Conservation (phyloP, 1,140 invertebrate genomes). For the Episyrphus balteatus region DNA sequence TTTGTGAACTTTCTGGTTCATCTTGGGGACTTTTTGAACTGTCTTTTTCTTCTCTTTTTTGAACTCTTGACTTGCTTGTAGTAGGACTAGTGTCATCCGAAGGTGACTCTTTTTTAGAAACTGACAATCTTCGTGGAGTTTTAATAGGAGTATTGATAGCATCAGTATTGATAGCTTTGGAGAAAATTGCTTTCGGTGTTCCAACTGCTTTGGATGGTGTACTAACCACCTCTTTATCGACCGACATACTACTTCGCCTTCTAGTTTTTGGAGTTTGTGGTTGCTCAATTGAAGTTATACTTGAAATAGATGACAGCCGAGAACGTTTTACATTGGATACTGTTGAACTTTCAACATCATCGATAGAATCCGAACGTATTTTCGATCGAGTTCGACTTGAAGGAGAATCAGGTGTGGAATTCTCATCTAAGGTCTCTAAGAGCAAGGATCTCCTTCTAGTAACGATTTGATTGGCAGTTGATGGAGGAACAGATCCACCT, state of each 20-base stretch:
- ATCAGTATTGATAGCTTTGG: background rate
- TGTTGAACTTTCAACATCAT: background rate
- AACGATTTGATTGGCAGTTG: constrained; percentile 4
- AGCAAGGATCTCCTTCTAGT: constrained; percentile 3
- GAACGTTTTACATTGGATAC: constrained; percentile 4
- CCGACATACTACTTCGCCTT: background rate
- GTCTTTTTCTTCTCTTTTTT: too few species aligned
- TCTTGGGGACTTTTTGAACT: too few species aligned
- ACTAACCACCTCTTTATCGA: background rate
- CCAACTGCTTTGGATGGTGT: too few species aligned
- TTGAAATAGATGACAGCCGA: constrained; percentile 5
- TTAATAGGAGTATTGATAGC: background rate
- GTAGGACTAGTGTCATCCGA: background rate
- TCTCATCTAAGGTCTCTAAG: constrained; percentile 22
- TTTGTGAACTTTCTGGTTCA: too few species aligned
- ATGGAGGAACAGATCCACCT: constrained; percentile 3
- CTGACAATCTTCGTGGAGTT: background rate
- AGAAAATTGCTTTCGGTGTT: too few species aligned
- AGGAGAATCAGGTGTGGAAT: constrained; percentile 5
- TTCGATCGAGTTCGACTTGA: constrained; percentile 17
- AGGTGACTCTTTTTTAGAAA: background rate
- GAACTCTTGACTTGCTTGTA: background rate
- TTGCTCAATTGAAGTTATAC: constrained; percentile 2
- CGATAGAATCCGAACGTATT: constrained; percentile 6
- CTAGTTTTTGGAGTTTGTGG: constrained; percentile 2